Base-by-base conservation (phyloP, 2,888 invertebrate genomes). In the Volucella bombylans region DNA sequence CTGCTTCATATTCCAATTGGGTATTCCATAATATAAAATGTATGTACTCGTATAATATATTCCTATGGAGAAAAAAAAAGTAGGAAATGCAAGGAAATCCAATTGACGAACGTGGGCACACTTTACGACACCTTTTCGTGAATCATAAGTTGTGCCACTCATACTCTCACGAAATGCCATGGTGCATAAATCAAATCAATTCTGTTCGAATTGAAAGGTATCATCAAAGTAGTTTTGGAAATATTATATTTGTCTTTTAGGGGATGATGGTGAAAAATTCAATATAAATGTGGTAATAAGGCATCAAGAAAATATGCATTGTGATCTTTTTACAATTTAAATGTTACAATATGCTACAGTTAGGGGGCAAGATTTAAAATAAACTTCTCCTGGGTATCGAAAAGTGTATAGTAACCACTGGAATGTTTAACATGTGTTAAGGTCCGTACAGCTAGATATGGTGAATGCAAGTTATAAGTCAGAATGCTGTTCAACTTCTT, bases 101-200 rank as follows among this genome's bases (percentile, higher is more conserved):
- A 73, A 73, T 73, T 64, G 68, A 23, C 67, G 61, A 54, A 76
- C 67, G 67, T 67, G 67, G 67, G 67, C 67, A 61, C 76, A 76
- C 67, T 76, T 73, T 57, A 14, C 23, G 52, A 61, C n/a, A 68
- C 9, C 76, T 15, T 38, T 61, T 39, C 41, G 54, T 59, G 76
- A 67, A 76, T 68, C 52, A 59, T 67, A 73, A 73, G 64, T 73
- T 47, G 59, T 59, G 18, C 8, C 23, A 15, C 45, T 12, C 10
- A 39, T 31, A 9, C 23, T 4, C 69, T 12, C 11, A 14, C 9
- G 43, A 15, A 43, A 23, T 39, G 23, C 8, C 59, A 59, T 59
- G 59, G 57, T 23, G 69, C 50, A 71, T 59, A 71, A 71, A 71
- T 71, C 69, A 71, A 71, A 38, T 14, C 69, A 59, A 39, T 69